These are phyloP conservation scores for Euwallacea similis DNA, from an alignment of 1,140 invertebrate species.

Conservation along the genomic window DNA sequence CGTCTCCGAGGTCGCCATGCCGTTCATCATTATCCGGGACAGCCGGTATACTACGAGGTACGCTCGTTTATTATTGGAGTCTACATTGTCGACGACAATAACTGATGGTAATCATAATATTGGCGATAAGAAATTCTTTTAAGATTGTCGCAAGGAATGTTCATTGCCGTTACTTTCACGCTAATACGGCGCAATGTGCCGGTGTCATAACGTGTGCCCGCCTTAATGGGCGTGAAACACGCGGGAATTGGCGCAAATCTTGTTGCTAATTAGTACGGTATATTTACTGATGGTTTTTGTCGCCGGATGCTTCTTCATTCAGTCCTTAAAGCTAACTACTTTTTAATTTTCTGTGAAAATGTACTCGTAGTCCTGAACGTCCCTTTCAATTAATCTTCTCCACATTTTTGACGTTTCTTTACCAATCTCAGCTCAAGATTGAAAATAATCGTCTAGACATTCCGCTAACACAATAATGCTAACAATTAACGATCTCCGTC, in stretches of 20 bases:
- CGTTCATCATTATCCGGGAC: too few relatives aligned
- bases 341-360: too few relatives aligned
- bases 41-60: too few relatives aligned
- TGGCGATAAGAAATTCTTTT: not conserved
- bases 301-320: too few relatives aligned
- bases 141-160: slow-evolving; percentile 1
- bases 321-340: too few relatives aligned
- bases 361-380: too few relatives aligned
- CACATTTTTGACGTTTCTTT: not conserved
- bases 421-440: not conserved
- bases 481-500: slow-evolving; percentile 7
- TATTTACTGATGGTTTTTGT: not conserved
- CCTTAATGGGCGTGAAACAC: slow-evolving; percentile 3
- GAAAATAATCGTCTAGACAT: slow-evolving; percentile 5
- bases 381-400: not conserved
- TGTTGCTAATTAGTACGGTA: not conserved
- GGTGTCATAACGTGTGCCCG: not conserved
- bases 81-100: too few relatives aligned
- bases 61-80: too few relatives aligned
- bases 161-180: slow-evolving; percentile 3
- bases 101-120: too few relatives aligned
- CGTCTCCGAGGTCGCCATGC: too few relatives aligned
- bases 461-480: slow-evolving; percentile 1
- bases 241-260: slow-evolving; percentile 3
- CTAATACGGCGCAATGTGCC: not conserved